Conservation (phyloP, 2,113 vertebrate species). For the human (Homo sapiens) region GRCh38 chr7:114999001-114999500, state of each 20-base stretch:
- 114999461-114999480: background rate
- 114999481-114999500: background rate
- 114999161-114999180: background rate
- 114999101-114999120: background rate
- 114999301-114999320: background rate
- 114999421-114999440: background rate
- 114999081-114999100: background rate
- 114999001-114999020: background rate
- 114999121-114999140: background rate
- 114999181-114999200: background rate
- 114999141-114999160: background rate
- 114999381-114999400: conserved; percentile 37
- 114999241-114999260: background rate
- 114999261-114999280: background rate
- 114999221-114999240: background rate
- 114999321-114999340: conserved; percentile 44
- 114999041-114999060: too few relatives aligned
- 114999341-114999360: background rate
- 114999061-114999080: background rate
- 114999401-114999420: background rate
- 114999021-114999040: background rate
- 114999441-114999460: background rate
- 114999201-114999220: background rate
- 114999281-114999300: background rate
- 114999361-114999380: conserved; percentile 6